Evolutionary conservation across 2,888 invertebrate genomes (phyloP).

Genomic region (Melinopterus prodromus): DNA sequence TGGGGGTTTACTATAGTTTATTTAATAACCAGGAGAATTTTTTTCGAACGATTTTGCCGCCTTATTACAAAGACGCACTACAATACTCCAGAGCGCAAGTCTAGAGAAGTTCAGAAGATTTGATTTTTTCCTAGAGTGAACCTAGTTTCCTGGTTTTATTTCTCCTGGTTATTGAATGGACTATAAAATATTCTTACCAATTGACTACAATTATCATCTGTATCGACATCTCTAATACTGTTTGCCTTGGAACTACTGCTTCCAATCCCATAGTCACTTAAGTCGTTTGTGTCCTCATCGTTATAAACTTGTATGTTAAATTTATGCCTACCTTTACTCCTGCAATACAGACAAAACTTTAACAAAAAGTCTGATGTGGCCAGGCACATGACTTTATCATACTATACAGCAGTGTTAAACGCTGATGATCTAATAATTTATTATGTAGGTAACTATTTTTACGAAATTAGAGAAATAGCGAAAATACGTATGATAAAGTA

Average conservation of each 20-base stretch:
- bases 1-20: too few relatives aligned
- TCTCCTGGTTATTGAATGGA: constrained; percentile 25
- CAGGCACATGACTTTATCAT: too few relatives aligned
- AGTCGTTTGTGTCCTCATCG: constrained; percentile 82
- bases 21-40: too few relatives aligned
- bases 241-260: constrained; percentile 53
- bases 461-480: too few relatives aligned
- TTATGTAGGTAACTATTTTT: too few relatives aligned
- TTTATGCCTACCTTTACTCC: constrained; percentile 67
- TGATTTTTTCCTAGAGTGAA: too few relatives aligned
- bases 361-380: neutral
- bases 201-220: constrained; percentile 56
- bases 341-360: constrained; percentile 42
- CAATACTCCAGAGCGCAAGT: too few relatives aligned
- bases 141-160: neutral
- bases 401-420: too few relatives aligned
- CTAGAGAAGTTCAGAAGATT: too few relatives aligned
- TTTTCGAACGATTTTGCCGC: too few relatives aligned
- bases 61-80: too few relatives aligned
- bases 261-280: constrained; percentile 82
- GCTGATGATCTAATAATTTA: neutral
- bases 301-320: constrained; percentile 73
- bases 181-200: constrained; percentile 46
- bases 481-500: too few relatives aligned
- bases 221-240: constrained; percentile 56